Percentiles rank a stretch among this genome's conserved stretches.
Evolutionary conservation across 64 coral and sea anemone species (phyloP).

Genomic region (Montipora efflorescens): DNA sequence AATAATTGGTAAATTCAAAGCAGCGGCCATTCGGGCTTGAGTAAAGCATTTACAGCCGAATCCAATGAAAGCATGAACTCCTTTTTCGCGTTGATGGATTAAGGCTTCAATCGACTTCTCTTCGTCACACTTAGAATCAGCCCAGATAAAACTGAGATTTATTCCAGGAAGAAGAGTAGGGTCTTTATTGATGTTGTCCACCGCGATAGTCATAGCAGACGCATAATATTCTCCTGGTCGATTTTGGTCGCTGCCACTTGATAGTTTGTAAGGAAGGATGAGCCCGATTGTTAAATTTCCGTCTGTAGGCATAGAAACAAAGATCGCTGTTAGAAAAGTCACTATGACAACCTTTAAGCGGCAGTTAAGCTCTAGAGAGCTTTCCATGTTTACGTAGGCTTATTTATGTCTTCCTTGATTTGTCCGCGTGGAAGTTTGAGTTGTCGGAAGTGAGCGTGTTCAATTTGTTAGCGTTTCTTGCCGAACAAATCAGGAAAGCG

Average conservation of each 20-base stretch:
- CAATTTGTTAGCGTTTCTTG: too few relatives aligned
- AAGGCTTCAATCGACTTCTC: slow-evolving; percentile 69
- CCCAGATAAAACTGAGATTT: slow-evolving; percentile 80
- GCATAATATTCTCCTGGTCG: slow-evolving; percentile 63
- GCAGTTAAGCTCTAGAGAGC: neutral
- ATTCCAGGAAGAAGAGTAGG: slow-evolving; percentile 51
- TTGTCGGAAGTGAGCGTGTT: neutral
- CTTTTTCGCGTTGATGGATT: slow-evolving; percentile 55
- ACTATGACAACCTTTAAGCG: neutral
- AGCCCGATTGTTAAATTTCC: slow-evolving; percentile 80
- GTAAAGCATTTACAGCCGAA: slow-evolving; percentile 80
- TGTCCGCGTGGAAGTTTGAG: neutral
- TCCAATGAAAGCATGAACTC: slow-evolving; percentile 89
- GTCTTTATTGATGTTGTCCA: slow-evolving; percentile 86
- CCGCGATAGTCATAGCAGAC: slow-evolving; percentile 63
- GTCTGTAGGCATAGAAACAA: neutral
- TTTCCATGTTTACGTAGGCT: neutral
- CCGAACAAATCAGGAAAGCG: too few relatives aligned
- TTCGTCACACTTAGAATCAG: slow-evolving; percentile 76
- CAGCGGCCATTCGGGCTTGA: slow-evolving; percentile 81
- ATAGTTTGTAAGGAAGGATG: slow-evolving; percentile 62
- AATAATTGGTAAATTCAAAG: slow-evolving; percentile 84
- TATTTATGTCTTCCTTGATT: neutral
- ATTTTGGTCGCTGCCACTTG: neutral
- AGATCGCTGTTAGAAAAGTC: neutral